These are phyloP conservation scores for Lophius piscatorius DNA, from an alignment of 2,113 vertebrate genomes.

Conservation along the genomic window DNA sequence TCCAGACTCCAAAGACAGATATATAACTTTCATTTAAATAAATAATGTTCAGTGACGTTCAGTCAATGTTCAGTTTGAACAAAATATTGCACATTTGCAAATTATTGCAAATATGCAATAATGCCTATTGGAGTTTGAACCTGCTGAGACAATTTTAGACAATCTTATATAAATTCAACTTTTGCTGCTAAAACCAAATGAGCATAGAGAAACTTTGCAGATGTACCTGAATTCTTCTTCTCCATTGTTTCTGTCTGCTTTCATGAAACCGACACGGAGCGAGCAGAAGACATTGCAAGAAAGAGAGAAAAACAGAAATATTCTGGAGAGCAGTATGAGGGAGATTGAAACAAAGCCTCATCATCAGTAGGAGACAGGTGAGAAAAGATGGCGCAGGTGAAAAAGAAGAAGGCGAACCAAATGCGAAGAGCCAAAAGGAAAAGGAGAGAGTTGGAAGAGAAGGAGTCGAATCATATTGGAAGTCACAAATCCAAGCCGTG, in stretches of 20 bases:
- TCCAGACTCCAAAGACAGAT: no score
- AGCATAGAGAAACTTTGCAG: slow-evolving; percentile 5
- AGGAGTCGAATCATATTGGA: slow-evolving; percentile 49
- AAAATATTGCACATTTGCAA: no score
- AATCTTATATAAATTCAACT: neutral
- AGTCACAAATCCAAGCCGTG: slow-evolving; percentile 50
- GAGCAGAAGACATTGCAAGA: slow-evolving; percentile 1
- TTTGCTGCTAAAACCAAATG: neutral
- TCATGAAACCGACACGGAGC: slow-evolving; percentile 23
- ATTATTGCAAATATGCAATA: no score
- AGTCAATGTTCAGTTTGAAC: no score
- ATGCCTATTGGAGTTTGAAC: no score
- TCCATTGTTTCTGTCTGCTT: slow-evolving; percentile 11
- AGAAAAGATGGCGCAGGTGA: slow-evolving; percentile 13
- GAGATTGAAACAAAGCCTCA: slow-evolving; percentile 13
- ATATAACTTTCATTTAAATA: no score
- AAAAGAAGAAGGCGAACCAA: slow-evolving; percentile 21
- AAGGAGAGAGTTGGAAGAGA: neutral
- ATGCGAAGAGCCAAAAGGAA: slow-evolving; percentile 3
- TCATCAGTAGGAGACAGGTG: slow-evolving; percentile 25
- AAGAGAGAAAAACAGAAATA: slow-evolving; percentile 1
- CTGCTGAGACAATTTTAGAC: neutral
- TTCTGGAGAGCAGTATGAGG: neutral
- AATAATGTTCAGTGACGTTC: no score
- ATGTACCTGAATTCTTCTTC: slow-evolving; percentile 13